Percentiles rank a stretch among this genome's conserved stretches.
These are phyloP conservation scores for Dipodomys merriami DNA, from an alignment of 2,113 vertebrate species.

Conservation along the genomic window DNA sequence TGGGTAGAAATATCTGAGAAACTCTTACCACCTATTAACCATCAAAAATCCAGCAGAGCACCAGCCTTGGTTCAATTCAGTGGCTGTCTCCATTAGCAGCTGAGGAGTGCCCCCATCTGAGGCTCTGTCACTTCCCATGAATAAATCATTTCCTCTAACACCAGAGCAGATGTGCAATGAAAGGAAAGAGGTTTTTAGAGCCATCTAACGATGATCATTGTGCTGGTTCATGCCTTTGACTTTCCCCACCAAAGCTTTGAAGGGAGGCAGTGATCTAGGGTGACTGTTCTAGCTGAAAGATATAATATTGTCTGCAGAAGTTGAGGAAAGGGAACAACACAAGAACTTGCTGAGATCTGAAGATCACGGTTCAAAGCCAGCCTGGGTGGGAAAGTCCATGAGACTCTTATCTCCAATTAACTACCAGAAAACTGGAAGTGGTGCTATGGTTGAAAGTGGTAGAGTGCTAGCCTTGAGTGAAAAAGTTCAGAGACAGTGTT, in stretches of 20 bases:
- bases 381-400: too few species aligned
- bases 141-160: neutral
- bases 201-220: neutral
- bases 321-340: neutral
- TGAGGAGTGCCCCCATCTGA: neutral
- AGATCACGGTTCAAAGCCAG: too few species aligned
- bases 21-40: too few species aligned
- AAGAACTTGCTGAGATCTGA: too few species aligned
- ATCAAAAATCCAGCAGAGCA: neutral
- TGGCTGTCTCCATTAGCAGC: too few species aligned
- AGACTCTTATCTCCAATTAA: too few species aligned
- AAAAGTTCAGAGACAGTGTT: too few species aligned
- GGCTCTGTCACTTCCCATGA: neutral
- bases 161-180: neutral
- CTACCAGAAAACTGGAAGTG: too few species aligned
- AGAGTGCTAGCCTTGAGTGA: too few species aligned
- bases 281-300: neutral
- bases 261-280: neutral
- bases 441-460: too few species aligned
- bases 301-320: neutral
- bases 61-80: neutral
- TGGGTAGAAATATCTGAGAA: too few species aligned
- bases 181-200: conserved; percentile 28
- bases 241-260: neutral
- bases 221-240: neutral